These are phyloP conservation scores for Diarsia dahlii DNA, from an alignment of 2,888 invertebrate genomes.

Conservation along the genomic window DNA sequence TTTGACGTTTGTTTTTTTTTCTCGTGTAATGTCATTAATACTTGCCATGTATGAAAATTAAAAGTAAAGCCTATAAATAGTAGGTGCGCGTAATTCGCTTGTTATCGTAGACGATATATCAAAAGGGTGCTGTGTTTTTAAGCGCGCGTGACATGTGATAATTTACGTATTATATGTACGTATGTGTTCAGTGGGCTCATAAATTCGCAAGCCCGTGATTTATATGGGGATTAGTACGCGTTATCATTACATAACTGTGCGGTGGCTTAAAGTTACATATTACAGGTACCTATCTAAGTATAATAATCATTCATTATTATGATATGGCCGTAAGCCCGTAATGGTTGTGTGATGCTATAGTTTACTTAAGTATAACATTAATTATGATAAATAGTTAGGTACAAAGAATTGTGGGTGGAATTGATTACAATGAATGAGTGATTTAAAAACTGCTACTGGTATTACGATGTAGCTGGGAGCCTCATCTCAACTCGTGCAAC, in stretches of 20 bases:
- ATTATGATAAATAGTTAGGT: background rate
- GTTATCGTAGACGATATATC: constrained; percentile 69
- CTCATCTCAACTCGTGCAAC: no score
- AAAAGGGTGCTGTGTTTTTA: constrained; percentile 75
- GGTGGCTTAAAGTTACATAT: constrained; percentile 62
- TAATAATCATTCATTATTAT: constrained; percentile 58
- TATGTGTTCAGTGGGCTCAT: constrained; percentile 83
- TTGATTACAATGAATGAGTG: background rate
- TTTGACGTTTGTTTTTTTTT: constrained; percentile 71
- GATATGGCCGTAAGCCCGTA: constrained; percentile 49
- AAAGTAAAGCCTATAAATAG: constrained; percentile 60
- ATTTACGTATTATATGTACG: constrained; percentile 82
- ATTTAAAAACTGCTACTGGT: background rate
- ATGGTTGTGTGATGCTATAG: constrained; percentile 21
- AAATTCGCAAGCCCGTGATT: constrained; percentile 86
- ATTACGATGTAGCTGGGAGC: no score
- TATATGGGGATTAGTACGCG: constrained; percentile 85
- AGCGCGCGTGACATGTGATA: constrained; percentile 77
- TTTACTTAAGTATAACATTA: constrained; percentile 19
- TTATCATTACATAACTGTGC: constrained; percentile 79
- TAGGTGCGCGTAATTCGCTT: constrained; percentile 59
- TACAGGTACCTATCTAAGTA: constrained; percentile 51
- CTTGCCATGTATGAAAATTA: constrained; percentile 36
- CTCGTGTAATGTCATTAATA: constrained; percentile 58
- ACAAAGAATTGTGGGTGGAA: no score